Conservation (phyloP, 2,797 vertebrate species). For the Helostoma temminkii region DNA sequence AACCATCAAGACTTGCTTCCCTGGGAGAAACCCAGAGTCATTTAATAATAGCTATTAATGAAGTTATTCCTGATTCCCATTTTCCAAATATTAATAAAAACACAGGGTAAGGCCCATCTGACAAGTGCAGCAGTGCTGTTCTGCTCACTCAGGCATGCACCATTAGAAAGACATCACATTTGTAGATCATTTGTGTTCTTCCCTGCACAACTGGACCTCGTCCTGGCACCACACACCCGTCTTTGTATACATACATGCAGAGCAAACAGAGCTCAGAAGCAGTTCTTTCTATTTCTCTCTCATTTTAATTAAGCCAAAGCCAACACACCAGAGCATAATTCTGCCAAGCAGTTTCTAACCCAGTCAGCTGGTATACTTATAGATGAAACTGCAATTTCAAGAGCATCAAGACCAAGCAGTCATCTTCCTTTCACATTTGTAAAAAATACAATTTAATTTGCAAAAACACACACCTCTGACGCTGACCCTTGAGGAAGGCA, state of each 20-base stretch:
- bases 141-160: conserved; percentile 40
- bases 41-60: conserved; percentile 12
- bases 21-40: background rate
- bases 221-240: conserved; percentile 26
- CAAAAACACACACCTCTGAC: conserved; percentile 75
- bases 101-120: conserved; percentile 23
- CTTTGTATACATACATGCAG: conserved; percentile 50
- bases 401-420: conserved; percentile 27
- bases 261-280: conserved; percentile 64
- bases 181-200: conserved; percentile 57
- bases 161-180: conserved; percentile 52
- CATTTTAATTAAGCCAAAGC: conserved; percentile 76
- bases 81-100: conserved; percentile 34
- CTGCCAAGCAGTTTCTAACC: conserved; percentile 41
- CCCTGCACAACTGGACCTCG: conserved; percentile 16
- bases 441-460: background rate
- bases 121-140: conserved; percentile 34
- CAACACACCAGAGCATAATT: conserved; percentile 57
- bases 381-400: conserved; percentile 38
- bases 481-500: conserved; percentile 81
- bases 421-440: background rate
- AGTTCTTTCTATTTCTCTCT: conserved; percentile 60
- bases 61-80: conserved; percentile 18
- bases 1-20: background rate
- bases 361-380: conserved; percentile 51